phyloP scores from a whole-genome alignment of 2,797 vertebrate species.

The Lindbergichthys nudifrons region DNA sequence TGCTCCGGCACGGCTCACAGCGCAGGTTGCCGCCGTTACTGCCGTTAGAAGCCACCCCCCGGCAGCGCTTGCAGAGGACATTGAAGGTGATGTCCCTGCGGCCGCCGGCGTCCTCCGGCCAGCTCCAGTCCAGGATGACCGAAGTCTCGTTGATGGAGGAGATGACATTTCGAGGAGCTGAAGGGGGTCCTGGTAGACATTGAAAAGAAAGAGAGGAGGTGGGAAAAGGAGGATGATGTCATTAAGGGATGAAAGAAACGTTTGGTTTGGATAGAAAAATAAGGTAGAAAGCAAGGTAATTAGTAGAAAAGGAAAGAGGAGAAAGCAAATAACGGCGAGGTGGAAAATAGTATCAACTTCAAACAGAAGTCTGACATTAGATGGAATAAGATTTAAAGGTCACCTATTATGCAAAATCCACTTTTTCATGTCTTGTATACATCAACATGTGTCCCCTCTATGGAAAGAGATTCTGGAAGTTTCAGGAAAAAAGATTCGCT shows the following conservation, averaged over 20 bases:
- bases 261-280: not conserved
- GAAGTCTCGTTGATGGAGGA: slow-evolving; percentile 99
- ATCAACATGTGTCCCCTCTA: too few species aligned
- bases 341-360: not conserved
- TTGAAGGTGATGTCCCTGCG: slow-evolving; percentile 94
- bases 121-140: slow-evolving; percentile 98
- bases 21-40: slow-evolving; percentile 51
- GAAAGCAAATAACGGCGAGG: slow-evolving; percentile 2
- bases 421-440: too few species aligned
- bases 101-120: slow-evolving; percentile 94
- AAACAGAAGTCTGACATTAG: not conserved
- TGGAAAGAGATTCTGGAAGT: too few species aligned
- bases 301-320: slow-evolving; percentile 6
- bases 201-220: slow-evolving; percentile 5
- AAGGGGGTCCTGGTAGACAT: slow-evolving; percentile 88
- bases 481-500: too few species aligned
- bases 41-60: slow-evolving; percentile 61
- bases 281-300: not conserved
- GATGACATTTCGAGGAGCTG: slow-evolving; percentile 95
- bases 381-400: slow-evolving; percentile 1
- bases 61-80: slow-evolving; percentile 94
- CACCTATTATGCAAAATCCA: too few species aligned
- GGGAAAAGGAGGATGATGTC: slow-evolving; percentile 15
- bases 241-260: not conserved
- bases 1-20: slow-evolving; percentile 91